Percentiles rank a stretch among this genome's conserved stretches.
Conservation (phyloP, 64 coral and sea anemone genomes). For the Dendronephthya gigantea region DNA sequence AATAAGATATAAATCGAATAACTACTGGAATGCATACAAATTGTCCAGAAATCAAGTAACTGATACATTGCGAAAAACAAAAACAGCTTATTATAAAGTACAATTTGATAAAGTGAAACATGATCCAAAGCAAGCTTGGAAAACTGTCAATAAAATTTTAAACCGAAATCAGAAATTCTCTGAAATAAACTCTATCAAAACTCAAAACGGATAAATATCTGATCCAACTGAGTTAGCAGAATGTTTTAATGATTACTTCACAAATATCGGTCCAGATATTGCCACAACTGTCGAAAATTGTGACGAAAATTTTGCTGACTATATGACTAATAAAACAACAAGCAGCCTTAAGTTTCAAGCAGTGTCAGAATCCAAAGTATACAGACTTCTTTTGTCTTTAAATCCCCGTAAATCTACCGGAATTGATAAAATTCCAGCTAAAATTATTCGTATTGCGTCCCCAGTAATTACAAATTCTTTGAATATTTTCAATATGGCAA, state of each 20-base stretch:
- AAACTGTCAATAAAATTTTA: constrained; percentile 24
- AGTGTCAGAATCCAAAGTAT: constrained; percentile 10
- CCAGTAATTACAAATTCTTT: no score
- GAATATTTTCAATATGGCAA: constrained; percentile 10
- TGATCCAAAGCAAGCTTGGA: constrained; percentile 14
- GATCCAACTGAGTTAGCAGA: not conserved
- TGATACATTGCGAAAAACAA: constrained; percentile 24
- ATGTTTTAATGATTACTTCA: not conserved
- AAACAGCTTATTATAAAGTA: constrained; percentile 29
- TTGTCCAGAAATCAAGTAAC: constrained; percentile 25
- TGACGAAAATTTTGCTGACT: not conserved
- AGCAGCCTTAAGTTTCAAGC: constrained; percentile 11
- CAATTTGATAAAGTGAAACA: not conserved
- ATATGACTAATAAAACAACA: constrained; percentile 8
- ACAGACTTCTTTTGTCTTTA: constrained; percentile 20
- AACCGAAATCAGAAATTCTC: not conserved
- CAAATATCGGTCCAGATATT: not conserved
- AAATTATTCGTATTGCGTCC: no score
- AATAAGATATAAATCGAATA: constrained; percentile 16
- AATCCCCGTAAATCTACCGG: constrained; percentile 21
- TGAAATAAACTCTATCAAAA: not conserved
- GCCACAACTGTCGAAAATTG: not conserved
- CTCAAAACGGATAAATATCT: not conserved
- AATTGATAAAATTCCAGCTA: constrained; percentile 19
- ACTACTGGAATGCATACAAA: constrained; percentile 26